These are phyloP conservation scores for Peucedramus taeniatus DNA, from an alignment of 2,113 vertebrate genomes.

Conservation along the genomic window DNA sequence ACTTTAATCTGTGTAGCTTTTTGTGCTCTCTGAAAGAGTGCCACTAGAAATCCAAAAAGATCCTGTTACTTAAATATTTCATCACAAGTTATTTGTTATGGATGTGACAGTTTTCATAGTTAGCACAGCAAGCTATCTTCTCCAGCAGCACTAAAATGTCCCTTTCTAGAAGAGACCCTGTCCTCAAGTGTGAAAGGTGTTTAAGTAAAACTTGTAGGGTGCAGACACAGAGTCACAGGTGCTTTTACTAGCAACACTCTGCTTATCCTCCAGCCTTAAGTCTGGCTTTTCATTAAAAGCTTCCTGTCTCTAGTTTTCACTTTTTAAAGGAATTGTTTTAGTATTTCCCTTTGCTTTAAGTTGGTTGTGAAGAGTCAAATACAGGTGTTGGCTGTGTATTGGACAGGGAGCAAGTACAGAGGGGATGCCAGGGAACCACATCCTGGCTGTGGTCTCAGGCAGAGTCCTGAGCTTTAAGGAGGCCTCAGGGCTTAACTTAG, in stretches of 20 bases:
- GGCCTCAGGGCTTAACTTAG: not conserved
- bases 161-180: not conserved
- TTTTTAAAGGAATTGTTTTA: not conserved
- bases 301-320: not conserved
- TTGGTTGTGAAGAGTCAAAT: not conserved
- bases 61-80: slow-evolving; percentile 59
- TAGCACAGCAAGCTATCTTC: not conserved
- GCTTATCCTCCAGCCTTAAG: not conserved
- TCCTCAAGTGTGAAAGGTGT: not conserved
- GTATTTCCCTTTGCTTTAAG: not conserved
- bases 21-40: not conserved
- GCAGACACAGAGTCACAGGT: not conserved
- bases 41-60: slow-evolving; percentile 19
- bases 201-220: not conserved
- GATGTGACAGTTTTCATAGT: slow-evolving; percentile 19
- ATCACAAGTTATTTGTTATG: slow-evolving; percentile 42
- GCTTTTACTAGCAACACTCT: not conserved
- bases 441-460: not conserved
- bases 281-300: not conserved
- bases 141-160: not conserved
- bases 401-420: not conserved
- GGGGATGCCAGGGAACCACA: not conserved
- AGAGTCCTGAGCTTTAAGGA: not conserved
- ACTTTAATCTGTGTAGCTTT: not conserved
- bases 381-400: not conserved